A percentile compares a stretch with the other conserved stretches of the same genome.
Conservation (phyloP, 2,888 invertebrate species). For the Cerceris ruficornis region DNA sequence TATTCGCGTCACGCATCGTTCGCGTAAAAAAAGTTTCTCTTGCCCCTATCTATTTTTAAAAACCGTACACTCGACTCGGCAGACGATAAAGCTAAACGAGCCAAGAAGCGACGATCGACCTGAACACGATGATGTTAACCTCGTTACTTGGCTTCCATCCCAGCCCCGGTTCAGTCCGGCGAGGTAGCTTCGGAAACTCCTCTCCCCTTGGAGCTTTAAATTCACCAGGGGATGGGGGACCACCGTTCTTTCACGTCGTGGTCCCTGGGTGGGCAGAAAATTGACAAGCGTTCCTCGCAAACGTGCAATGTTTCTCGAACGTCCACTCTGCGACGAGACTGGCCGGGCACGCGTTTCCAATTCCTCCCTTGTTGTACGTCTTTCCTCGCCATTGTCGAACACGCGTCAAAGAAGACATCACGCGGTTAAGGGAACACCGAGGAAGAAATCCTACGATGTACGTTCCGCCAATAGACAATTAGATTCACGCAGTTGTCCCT, state of each 20-base stretch:
- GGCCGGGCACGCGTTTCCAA: constrained; percentile 56
- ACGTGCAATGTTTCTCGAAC: constrained; percentile 39
- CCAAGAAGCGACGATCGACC: constrained; percentile 5
- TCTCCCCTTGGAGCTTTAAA: constrained; percentile 20
- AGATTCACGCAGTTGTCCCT: constrained; percentile 72
- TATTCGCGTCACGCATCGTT: constrained; percentile 1
- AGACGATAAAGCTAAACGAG: neutral
- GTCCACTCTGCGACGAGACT: neutral
- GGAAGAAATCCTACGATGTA: constrained; percentile 30
- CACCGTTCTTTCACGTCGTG: constrained; percentile 2
- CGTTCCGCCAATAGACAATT: constrained; percentile 68
- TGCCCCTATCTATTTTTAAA: neutral
- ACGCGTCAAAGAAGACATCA: constrained; percentile 66
- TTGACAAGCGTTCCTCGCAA: constrained; percentile 37
- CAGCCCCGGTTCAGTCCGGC: constrained; percentile 17
- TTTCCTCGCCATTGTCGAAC: constrained; percentile 19
- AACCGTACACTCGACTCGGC: neutral
- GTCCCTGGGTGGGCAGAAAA: constrained; percentile 40
- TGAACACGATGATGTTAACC: constrained; percentile 9
- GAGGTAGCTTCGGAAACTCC: constrained; percentile 6
- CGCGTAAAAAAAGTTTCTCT: neutral
- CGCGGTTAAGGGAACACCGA: constrained; percentile 42
- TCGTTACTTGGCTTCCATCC: constrained; percentile 11
- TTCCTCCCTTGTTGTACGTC: constrained; percentile 26
- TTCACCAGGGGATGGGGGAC: constrained; percentile 22